phyloP scores from a whole-genome alignment of 1,140 invertebrate genomes.

The Euwallacea similis region DNA sequence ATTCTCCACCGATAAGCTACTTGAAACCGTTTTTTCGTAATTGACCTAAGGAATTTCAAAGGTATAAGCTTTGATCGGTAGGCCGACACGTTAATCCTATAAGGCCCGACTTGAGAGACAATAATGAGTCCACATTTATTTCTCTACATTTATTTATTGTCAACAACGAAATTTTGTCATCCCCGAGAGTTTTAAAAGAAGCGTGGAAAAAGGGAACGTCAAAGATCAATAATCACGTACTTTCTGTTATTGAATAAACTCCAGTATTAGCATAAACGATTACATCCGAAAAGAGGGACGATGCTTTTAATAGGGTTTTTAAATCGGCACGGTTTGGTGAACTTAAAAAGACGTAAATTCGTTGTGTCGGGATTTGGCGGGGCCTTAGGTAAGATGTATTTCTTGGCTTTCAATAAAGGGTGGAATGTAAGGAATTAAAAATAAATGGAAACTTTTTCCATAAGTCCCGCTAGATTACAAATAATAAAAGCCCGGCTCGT shows the following conservation, averaged over 20 bases:
- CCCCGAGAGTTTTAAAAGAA: neutral
- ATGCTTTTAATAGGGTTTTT: constrained; percentile 35
- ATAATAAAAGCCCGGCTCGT: constrained; percentile 50
- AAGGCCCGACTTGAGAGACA: neutral
- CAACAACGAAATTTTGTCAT: neutral
- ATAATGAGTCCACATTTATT: neutral
- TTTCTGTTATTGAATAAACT: constrained; percentile 27
- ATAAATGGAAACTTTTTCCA: constrained; percentile 53
- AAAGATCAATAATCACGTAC: constrained; percentile 22
- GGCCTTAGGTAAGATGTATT: constrained; percentile 46
- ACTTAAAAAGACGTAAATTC: constrained; percentile 45
- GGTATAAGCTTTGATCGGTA: constrained; percentile 6
- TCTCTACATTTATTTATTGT: neutral
- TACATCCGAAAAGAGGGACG: constrained; percentile 27
- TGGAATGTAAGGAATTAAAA: constrained; percentile 53
- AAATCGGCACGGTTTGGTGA: constrained; percentile 40
- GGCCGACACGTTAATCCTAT: constrained; percentile 7
- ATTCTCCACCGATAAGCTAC: constrained; percentile 5
- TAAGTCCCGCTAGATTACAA: constrained; percentile 52
- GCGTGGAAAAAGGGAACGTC: neutral
- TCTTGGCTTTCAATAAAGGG: constrained; percentile 51
- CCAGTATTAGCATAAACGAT: constrained; percentile 25
- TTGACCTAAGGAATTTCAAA: constrained; percentile 10
- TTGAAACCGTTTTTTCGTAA: constrained; percentile 13
- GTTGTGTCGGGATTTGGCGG: constrained; percentile 42